Conservation (phyloP, 1,140 invertebrate species). For the Psix sp. region DNA sequence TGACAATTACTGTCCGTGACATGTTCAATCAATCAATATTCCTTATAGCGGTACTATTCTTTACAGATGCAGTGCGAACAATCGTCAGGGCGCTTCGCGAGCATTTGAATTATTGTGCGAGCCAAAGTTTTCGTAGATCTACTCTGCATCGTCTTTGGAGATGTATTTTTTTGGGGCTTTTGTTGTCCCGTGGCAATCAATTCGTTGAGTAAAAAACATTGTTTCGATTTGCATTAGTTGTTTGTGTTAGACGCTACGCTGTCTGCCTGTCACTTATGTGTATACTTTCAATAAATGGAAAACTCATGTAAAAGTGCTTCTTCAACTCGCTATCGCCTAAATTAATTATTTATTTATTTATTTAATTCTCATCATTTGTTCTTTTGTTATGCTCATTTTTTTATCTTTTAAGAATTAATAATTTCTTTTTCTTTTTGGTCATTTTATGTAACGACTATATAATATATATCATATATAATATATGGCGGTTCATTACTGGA, state of each 20-base stretch:
- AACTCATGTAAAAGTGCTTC: conserved; percentile 65
- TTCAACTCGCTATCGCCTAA: conserved; percentile 59
- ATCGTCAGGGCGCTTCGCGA: conserved; percentile 13
- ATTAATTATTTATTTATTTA: conserved; percentile 32
- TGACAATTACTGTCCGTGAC: conserved; percentile 16
- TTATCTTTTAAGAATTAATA: conserved; percentile 39
- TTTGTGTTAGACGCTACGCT: conserved; percentile 49
- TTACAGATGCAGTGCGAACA: conserved; percentile 32
- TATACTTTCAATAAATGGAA: conserved; percentile 67
- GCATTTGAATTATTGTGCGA: conserved; percentile 44
- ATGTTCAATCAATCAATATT: conserved; percentile 57
- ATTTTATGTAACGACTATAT: conserved; percentile 64
- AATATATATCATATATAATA: conserved; percentile 63
- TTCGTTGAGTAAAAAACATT: conserved; percentile 61
- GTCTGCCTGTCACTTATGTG: conserved; percentile 48
- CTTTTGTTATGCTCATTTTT: conserved; percentile 11
- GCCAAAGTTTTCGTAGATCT: conserved; percentile 40
- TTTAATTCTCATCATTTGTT: conserved; percentile 3
- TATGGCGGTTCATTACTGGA: conserved; percentile 62
- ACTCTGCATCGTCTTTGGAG: conserved; percentile 20
- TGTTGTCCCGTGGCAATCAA: conserved; percentile 53
- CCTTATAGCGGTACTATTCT: conserved; percentile 33
- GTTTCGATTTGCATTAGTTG: conserved; percentile 40
- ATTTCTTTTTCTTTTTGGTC: conserved; percentile 54
- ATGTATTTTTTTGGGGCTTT: conserved; percentile 8